These are phyloP conservation scores for Drosophila colorata DNA, from an alignment of 2,888 invertebrate genomes.

Conservation along the genomic window DNA sequence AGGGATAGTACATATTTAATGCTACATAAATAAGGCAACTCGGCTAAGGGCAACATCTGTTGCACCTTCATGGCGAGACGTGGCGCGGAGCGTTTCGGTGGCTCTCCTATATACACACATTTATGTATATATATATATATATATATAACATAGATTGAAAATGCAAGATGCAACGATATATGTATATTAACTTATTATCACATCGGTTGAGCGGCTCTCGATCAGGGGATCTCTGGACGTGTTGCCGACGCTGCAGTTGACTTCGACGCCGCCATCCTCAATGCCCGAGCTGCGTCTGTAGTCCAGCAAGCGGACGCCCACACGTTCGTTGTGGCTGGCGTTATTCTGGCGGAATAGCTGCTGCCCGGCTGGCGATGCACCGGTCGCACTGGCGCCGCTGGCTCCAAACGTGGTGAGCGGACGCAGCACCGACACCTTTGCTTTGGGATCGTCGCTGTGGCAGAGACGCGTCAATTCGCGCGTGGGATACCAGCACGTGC, in stretches of 20 bases:
- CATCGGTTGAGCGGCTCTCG: constrained; percentile 55
- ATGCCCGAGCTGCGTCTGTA: constrained; percentile 63
- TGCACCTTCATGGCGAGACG: constrained; percentile 37
- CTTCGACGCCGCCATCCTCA: constrained; percentile 13
- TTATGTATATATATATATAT: no score
- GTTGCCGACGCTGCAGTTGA: constrained; percentile 18
- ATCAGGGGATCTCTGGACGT: constrained; percentile 64
- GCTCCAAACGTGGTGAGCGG: constrained; percentile 61
- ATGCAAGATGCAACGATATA: constrained; percentile 41
- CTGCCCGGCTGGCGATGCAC: constrained; percentile 15
- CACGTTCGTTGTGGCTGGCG: constrained; percentile 55
- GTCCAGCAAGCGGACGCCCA: constrained; percentile 69
- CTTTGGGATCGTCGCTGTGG: constrained; percentile 75
- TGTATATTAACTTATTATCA: constrained; percentile 73
- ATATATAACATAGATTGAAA: constrained; percentile 25
- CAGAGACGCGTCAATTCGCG: constrained; percentile 70
- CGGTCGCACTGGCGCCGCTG: constrained; percentile 7
- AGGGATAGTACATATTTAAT: constrained; percentile 10
- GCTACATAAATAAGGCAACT: constrained; percentile 33
- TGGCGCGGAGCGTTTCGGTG: constrained; percentile 9
- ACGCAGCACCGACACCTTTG: constrained; percentile 65
- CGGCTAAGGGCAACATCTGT: constrained; percentile 16
- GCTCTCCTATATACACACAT: constrained; percentile 24
- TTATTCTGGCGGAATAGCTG: constrained; percentile 34
- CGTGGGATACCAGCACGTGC: constrained; percentile 83